Conservation (phyloP, 2,113 vertebrate genomes). For the Podarcis muralis region DNA sequence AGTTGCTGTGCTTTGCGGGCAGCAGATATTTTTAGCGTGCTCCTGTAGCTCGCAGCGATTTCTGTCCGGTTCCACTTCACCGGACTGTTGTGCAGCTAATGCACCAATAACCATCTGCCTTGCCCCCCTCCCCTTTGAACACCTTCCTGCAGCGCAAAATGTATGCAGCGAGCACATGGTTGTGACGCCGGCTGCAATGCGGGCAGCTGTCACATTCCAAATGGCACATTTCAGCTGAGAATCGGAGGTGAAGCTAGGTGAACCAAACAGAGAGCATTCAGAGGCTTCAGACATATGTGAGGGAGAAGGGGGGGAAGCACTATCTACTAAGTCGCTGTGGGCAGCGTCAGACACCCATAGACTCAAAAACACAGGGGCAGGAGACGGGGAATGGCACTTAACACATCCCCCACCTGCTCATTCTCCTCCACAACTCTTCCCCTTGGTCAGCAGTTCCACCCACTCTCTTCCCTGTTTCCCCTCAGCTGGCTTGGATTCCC, state of each 20-base stretch:
- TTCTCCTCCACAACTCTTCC: neutral
- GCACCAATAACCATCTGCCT: conserved; percentile 9
- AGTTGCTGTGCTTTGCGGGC: neutral
- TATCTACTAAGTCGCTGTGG: neutral
- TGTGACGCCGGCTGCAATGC: neutral
- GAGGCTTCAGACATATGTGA: neutral
- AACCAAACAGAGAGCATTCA: neutral
- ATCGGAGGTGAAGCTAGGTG: neutral
- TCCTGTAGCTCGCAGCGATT: conserved; percentile 39
- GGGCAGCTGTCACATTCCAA: neutral
- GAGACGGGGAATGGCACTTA: no score
- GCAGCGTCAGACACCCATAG: neutral
- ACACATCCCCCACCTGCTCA: neutral
- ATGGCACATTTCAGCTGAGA: neutral
- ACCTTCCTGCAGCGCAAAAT: conserved; percentile 8
- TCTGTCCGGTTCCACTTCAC: conserved; percentile 30
- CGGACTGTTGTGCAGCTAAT: neutral
- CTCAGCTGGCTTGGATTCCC: neutral
- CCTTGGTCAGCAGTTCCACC: neutral
- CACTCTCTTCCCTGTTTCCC: neutral
- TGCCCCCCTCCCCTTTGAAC: neutral
- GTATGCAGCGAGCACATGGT: neutral
- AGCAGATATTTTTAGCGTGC: conserved; percentile 52
- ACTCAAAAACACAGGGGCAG: neutral
- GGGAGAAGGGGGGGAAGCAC: neutral